Conservation (phyloP, 2,888 invertebrate species). For the Myathropa florea region DNA sequence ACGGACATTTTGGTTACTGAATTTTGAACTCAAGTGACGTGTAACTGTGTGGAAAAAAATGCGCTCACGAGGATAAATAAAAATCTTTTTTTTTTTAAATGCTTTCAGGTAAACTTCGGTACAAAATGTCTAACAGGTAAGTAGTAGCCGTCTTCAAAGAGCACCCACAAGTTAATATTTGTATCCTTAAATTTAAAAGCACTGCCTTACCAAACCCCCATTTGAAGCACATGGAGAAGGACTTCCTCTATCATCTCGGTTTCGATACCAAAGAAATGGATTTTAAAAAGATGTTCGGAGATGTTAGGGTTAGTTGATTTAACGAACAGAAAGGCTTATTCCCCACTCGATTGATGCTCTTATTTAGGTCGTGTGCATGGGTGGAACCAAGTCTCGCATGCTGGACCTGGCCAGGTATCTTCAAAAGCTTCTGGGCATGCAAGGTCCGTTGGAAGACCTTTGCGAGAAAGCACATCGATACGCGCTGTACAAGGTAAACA, state of each 20-base stretch:
- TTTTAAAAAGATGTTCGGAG: conserved; percentile 94
- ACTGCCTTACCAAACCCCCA: conserved; percentile 30
- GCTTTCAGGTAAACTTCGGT: too few species aligned
- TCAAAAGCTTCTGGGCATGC: conserved; percentile 89
- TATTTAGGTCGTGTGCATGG: conserved; percentile 94
- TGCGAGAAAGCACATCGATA: conserved; percentile 93
- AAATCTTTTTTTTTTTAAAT: too few species aligned
- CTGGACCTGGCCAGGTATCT: conserved; percentile 92
- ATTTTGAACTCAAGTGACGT: too few species aligned
- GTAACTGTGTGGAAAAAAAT: too few species aligned
- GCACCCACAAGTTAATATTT: too few species aligned
- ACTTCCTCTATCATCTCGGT: conserved; percentile 93
- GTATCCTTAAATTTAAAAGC: neutral
- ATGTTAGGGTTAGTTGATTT: conserved; percentile 89
- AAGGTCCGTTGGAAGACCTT: conserved; percentile 91
- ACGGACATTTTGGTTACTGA: too few species aligned
- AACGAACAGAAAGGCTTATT: neutral
- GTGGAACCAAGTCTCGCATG: conserved; percentile 96
- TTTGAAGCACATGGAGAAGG: conserved; percentile 92
- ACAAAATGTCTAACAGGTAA: too few species aligned
- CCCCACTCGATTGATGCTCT: neutral
- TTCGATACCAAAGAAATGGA: conserved; percentile 92
- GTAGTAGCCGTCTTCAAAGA: too few species aligned
- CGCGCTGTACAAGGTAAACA: conserved; percentile 93
- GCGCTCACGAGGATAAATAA: too few species aligned